Evolutionary conservation across 2,888 invertebrate genomes (phyloP).

Genomic region (Idaea straminata): DNA sequence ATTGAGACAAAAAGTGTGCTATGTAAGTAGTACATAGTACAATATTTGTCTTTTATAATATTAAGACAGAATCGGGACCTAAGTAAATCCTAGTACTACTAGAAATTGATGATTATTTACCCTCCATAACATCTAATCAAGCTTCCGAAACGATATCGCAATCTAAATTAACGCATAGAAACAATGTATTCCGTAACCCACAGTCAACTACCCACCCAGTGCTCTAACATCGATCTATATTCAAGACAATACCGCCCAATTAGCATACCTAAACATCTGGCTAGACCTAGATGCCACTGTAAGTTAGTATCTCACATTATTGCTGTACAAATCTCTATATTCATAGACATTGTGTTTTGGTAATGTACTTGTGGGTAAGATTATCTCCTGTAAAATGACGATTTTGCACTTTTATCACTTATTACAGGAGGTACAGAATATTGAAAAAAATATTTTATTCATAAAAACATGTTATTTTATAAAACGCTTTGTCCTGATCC

Average conservation of each 20-base stretch:
- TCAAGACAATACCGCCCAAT: slow-evolving; percentile 37
- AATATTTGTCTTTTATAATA: too few species aligned
- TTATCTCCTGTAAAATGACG: too few species aligned
- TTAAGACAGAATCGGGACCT: too few species aligned
- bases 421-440: too few species aligned
- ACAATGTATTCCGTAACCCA: slow-evolving; percentile 14
- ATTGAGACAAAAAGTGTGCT: too few species aligned
- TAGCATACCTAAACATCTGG: slow-evolving; percentile 42
- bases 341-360: slow-evolving; percentile 9
- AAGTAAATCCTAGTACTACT: too few species aligned
- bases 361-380: not conserved
- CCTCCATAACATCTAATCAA: not conserved
- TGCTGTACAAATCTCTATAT: slow-evolving; percentile 16
- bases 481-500: too few species aligned
- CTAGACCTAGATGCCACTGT: slow-evolving; percentile 7
- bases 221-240: slow-evolving; percentile 44
- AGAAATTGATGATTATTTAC: too few species aligned
- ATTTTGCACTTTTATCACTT: too few species aligned
- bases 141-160: not conserved
- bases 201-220: slow-evolving; percentile 17
- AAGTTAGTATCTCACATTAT: slow-evolving; percentile 11
- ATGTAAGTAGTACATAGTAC: too few species aligned
- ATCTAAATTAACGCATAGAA: not conserved
- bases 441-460: too few species aligned
- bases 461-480: too few species aligned